These are phyloP conservation scores for Alloplasta piceator DNA, from an alignment of 2,888 invertebrate species.

Conservation along the genomic window DNA sequence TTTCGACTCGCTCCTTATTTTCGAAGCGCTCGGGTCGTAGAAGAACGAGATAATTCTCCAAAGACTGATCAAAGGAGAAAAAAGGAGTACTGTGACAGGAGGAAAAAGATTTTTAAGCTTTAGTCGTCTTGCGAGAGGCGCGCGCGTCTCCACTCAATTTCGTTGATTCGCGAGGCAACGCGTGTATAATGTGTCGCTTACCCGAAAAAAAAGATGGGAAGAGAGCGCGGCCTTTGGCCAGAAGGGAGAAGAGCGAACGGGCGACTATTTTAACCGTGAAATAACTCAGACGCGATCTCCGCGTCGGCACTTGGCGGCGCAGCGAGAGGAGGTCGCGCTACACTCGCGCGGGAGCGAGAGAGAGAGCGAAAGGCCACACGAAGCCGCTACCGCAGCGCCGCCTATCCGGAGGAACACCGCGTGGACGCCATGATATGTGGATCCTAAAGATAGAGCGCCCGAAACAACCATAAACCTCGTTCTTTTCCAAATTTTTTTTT, in stretches of 20 bases:
- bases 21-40: too few species aligned
- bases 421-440: slow-evolving; percentile 75
- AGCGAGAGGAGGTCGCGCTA: slow-evolving; percentile 60
- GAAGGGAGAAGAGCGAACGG: slow-evolving; percentile 70
- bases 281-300: slow-evolving; percentile 77
- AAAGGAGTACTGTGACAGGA: background rate
- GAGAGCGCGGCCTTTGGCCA: slow-evolving; percentile 63
- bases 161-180: background rate
- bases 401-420: slow-evolving; percentile 65
- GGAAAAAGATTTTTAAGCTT: slow-evolving; percentile 49
- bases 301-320: slow-evolving; percentile 53
- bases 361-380: slow-evolving; percentile 44
- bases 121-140: slow-evolving; percentile 48
- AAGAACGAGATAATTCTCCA: too few species aligned
- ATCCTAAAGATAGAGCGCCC: slow-evolving; percentile 80
- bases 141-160: slow-evolving; percentile 17
- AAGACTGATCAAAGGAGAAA: background rate
- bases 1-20: too few species aligned
- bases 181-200: too few species aligned
- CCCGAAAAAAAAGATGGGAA: slow-evolving; percentile 32
- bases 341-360: too few species aligned
- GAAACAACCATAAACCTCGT: slow-evolving; percentile 78
- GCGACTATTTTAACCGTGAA: slow-evolving; percentile 82
- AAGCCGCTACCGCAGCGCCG: slow-evolving; percentile 25
- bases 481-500: slow-evolving; percentile 52